Evolutionary conservation across 2,113 vertebrate genomes (phyloP).

Genomic region (Bufo gargarizans): DNA sequence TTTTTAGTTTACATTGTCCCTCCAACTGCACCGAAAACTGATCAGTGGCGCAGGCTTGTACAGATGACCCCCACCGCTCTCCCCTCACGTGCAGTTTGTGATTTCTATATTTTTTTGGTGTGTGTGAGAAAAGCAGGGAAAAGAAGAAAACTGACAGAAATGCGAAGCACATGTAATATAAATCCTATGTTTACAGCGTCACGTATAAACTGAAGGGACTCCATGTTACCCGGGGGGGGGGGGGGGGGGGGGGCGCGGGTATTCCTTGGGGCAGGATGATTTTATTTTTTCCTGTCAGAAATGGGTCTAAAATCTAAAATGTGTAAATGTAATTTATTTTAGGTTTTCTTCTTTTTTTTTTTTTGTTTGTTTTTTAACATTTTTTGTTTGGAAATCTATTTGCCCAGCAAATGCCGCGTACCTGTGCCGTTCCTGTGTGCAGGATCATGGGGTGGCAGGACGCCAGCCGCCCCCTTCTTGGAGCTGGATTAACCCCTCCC

Average conservation of each 20-base stretch:
- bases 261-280: constrained; percentile 23
- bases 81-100: constrained; percentile 69
- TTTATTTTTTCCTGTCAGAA: constrained; percentile 60
- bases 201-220: constrained; percentile 97
- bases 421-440: neutral
- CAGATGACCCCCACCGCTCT: constrained; percentile 52
- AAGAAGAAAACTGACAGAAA: constrained; percentile 72
- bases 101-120: constrained; percentile 70
- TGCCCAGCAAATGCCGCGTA: too few relatives aligned
- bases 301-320: constrained; percentile 58
- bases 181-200: constrained; percentile 99
- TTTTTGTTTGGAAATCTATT: neutral
- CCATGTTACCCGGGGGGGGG: constrained; percentile 78
- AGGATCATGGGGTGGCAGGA: neutral
- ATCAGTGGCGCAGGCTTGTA: neutral
- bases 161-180: constrained; percentile 99
- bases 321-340: constrained; percentile 1
- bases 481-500: neutral
- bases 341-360: neutral
- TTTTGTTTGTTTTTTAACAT: constrained; percentile 15
- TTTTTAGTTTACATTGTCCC: neutral
- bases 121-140: constrained; percentile 71
- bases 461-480: too few relatives aligned
- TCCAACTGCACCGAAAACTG: too few relatives aligned
- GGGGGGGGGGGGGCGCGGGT: constrained; percentile 28